Conservation (phyloP, 2,888 invertebrate genomes). For the Cyrtodaria siliqua region DNA sequence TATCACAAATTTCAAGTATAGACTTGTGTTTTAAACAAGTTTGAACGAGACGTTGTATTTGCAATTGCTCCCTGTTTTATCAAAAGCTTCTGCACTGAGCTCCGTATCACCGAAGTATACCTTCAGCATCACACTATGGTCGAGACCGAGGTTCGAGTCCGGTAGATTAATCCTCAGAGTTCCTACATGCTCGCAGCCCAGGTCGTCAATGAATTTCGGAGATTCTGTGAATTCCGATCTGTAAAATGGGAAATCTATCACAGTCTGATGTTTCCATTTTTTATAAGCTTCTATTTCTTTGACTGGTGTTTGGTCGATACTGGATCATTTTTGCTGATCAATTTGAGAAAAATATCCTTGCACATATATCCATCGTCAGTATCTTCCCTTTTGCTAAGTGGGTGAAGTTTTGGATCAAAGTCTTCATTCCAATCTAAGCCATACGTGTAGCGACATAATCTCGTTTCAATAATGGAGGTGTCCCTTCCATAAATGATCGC, state of each 20-base stretch:
- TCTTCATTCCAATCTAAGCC: constrained; percentile 53
- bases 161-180: constrained; percentile 18
- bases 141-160: not conserved
- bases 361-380: constrained; percentile 42
- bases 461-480: constrained; percentile 18
- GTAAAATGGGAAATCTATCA: constrained; percentile 52
- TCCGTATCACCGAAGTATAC: constrained; percentile 31
- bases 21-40: constrained; percentile 19
- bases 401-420: constrained; percentile 31
- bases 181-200: constrained; percentile 35
- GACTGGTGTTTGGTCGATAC: constrained; percentile 4
- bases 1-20: no score
- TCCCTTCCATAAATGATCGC: constrained; percentile 50
- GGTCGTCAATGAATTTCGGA: constrained; percentile 37
- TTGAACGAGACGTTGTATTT: constrained; percentile 16
- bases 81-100: constrained; percentile 35
- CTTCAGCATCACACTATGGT: constrained; percentile 18
- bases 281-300: constrained; percentile 28
- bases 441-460: constrained; percentile 34
- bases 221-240: constrained; percentile 12
- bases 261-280: constrained; percentile 21
- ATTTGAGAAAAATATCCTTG: constrained; percentile 37
- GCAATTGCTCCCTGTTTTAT: constrained; percentile 19
- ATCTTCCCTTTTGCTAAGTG: constrained; percentile 18
- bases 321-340: constrained; percentile 25